Evolutionary conservation across 2,797 vertebrate genomes (phyloP).

Genomic region (Spatula versicolor): DNA sequence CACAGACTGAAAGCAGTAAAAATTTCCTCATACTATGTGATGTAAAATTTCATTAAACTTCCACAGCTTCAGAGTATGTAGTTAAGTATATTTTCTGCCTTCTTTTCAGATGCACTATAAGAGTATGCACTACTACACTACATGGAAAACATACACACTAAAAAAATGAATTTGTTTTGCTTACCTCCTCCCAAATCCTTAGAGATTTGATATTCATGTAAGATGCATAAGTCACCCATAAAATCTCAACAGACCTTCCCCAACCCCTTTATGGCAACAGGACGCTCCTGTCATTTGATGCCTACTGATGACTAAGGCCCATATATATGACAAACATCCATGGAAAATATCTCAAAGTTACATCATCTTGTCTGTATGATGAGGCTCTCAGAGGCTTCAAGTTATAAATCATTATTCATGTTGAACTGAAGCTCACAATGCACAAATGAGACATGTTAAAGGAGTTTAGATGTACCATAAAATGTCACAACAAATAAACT

Average conservation of each 20-base stretch:
- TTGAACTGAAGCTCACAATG: not conserved
- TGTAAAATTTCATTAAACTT: not conserved
- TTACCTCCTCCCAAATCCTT: not conserved
- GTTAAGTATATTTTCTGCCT: not conserved
- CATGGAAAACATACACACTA: not conserved
- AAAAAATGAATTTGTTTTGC: not conserved
- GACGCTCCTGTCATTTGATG: not conserved
- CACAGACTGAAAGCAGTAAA: not conserved
- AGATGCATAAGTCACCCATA: not conserved
- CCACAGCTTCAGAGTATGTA: not conserved
- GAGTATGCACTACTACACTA: no score
- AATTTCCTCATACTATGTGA: not conserved
- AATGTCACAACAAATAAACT: rapidly evolving
- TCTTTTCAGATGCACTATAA: rapidly evolving
- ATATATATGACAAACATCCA: not conserved
- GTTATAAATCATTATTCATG: not conserved
- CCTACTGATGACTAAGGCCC: not conserved
- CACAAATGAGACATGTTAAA: not conserved
- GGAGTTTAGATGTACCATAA: rapidly evolving
- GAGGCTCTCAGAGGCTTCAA: not conserved
- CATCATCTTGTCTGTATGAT: rapidly evolving
- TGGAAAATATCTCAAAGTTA: not conserved
- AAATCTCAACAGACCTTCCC: not conserved
- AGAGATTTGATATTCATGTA: not conserved
- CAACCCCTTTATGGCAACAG: not conserved